Base-by-base conservation (phyloP, 2,888 invertebrate genomes). In the Polymixis lichenea region DNA sequence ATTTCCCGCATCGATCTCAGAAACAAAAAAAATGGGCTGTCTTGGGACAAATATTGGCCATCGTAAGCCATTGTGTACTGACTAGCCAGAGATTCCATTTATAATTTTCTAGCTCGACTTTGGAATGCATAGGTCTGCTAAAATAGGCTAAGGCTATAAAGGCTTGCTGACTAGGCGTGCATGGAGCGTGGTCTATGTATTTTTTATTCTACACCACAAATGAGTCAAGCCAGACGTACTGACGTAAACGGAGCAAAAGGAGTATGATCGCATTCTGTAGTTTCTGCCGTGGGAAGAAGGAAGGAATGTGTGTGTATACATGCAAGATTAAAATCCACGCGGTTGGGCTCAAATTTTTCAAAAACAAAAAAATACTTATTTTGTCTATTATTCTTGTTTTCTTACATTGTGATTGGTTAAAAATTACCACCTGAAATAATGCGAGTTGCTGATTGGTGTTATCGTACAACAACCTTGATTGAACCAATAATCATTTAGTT, bases 401-500 rank as follows among this genome's bases (percentile, higher is more conserved):
- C 87, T 78, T 78, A 58, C 65, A n/a, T 51, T 72, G 22, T 53
- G 66, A 86, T 86, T 88, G 85, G 84, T 78, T 84, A 53, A 25
- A 46, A 15, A 1, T 3, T 51, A 53, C 0, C 53, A 73, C 19
- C 32, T 78, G 70, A 61, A 73, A 53, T 73, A 77, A 78, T 78
- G 78, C 82, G 70, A 43, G 38, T 25, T 61, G 65, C 68, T 86
- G 76, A 88, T 88, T 88, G 88, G 88, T 66, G 53, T 22, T 61
- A 61, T 25, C 0, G 0, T 56, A n/a, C 11, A 56, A 69, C 25
- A 60, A 56, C 9, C 13, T 22, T 28, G 4, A 25, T 46, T 55
- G 55, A 53, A 80, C 89, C 89, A 89, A 89, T 89, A 66, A 80
- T 51, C 43, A 64, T 64, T 76, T 70, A 87, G 71, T 86, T 86